Evolutionary conservation across 2,888 invertebrate genomes (phyloP).

Genomic region (Arctia plantaginis): DNA sequence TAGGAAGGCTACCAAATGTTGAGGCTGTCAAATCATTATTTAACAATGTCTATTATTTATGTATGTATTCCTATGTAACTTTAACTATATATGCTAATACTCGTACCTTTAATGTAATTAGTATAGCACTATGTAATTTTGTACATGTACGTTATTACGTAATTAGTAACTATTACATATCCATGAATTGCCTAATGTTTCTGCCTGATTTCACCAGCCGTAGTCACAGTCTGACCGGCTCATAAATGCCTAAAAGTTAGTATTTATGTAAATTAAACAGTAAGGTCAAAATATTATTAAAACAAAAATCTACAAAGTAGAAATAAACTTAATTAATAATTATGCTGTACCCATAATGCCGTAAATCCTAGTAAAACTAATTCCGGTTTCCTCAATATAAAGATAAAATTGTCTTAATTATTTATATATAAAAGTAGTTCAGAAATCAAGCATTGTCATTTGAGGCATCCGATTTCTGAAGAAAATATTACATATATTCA

Average conservation of each 20-base stretch:
- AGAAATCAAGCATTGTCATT: too few species aligned
- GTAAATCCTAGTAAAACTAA: too few species aligned
- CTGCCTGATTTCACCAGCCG: too few species aligned
- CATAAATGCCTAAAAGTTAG: not conserved
- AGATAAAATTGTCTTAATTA: too few species aligned
- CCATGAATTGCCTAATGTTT: not conserved
- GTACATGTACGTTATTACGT: not conserved
- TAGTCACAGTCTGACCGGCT: not conserved
- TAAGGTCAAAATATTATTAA: not conserved
- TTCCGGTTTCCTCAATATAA: too few species aligned
- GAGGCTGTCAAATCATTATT: not conserved
- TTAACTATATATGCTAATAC: not conserved
- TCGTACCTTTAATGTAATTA: not conserved
- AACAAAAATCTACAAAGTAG: too few species aligned
- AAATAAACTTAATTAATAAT: too few species aligned
- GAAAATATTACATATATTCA: too few species aligned
- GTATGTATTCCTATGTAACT: not conserved
- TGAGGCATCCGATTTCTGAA: too few species aligned
- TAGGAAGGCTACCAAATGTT: not conserved
- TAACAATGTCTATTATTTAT: not conserved
- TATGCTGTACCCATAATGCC: too few species aligned
- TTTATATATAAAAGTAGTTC: too few species aligned
- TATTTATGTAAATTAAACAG: not conserved
- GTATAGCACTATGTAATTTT: not conserved
- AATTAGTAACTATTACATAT: not conserved